Evolutionary conservation across 2,113 vertebrate species (phyloP), one percentile per base, ranked within the genome.

Genomic region (Dicaeum eximium): DNA sequence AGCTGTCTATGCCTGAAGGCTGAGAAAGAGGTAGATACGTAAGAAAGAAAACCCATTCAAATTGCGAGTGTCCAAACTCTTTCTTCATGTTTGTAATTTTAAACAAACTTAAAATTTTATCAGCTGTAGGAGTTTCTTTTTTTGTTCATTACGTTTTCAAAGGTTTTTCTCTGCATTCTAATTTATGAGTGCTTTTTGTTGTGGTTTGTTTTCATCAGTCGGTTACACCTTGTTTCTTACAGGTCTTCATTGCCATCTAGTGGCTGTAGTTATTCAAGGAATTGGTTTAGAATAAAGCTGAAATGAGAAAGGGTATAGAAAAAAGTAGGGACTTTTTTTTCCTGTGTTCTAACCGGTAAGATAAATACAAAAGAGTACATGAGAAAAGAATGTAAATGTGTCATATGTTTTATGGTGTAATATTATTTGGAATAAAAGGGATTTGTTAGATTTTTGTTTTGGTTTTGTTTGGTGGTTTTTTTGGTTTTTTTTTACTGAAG

Each of bases 241-340:
- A 53, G 61, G 30, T 70, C 90, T 83, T 90, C 27, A 60, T 83
- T 95, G 95, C 95, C 96, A 91, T 82, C 96, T 96, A 95, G 92
- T 88, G 96, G 95, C 69, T 40, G 0, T 56, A 80, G 30, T 38
- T 64, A 21, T 37, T 77, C 44, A 56, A 86, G 37, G 38, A 31
- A 27, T 83, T 86, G 7, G 3, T 80, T 78, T 80, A 38, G 28
- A 54, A 25, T 42, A 80, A 77, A 86, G 25, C 45, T 73, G 57
- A 48, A 38, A 47, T 78, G 14, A 40, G 65, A 62, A 51, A 82
- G 21, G 15, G 2, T 79, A 16, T 28, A 30, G 30, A 77, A 87
- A 60, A 85, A 33, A 3, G 7, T 79, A 35, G 33, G 15, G 8
- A 15, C 7, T 57, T 84, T 56, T 61, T 74, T 67, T 82, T 45